Percentiles rank a stretch among this genome's conserved stretches.
phyloP scores from a whole-genome alignment of 2,113 vertebrate genomes.

The Prinia subflava region DNA sequence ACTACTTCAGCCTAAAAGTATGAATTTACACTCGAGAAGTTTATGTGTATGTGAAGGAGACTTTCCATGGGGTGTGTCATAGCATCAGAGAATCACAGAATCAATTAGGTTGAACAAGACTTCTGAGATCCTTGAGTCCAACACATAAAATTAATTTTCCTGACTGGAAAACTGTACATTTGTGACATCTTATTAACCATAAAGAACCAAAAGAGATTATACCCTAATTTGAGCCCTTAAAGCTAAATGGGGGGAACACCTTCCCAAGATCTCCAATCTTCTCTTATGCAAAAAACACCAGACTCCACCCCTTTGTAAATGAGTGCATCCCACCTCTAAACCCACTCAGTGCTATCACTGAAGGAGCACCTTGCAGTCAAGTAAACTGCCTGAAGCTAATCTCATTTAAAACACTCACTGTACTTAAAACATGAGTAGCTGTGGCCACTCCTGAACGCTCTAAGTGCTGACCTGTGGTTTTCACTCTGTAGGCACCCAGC shows the following conservation, averaged over 20 bases:
- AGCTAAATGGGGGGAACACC: background rate
- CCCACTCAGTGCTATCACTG: background rate
- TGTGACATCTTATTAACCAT: background rate
- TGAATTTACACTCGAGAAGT: background rate
- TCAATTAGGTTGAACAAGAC: background rate
- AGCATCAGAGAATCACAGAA: background rate
- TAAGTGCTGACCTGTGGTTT: background rate
- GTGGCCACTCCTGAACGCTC: background rate
- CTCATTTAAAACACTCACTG: background rate
- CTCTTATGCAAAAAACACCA: background rate
- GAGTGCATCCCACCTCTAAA: background rate
- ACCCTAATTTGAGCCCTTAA: background rate
- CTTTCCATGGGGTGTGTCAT: accelerated
- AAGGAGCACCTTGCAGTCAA: background rate
- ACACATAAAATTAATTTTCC: background rate
- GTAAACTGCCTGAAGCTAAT: background rate
- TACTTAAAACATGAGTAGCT: background rate
- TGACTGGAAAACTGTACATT: background rate
- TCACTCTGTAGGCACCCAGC: background rate
- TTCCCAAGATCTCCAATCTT: background rate
- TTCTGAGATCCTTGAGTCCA: background rate
- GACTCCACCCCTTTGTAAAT: background rate
- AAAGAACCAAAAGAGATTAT: background rate
- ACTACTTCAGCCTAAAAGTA: background rate
- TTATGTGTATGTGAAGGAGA: background rate